Conservation (phyloP, 1,140 invertebrate genomes). For the Drosophila insularis region DNA sequence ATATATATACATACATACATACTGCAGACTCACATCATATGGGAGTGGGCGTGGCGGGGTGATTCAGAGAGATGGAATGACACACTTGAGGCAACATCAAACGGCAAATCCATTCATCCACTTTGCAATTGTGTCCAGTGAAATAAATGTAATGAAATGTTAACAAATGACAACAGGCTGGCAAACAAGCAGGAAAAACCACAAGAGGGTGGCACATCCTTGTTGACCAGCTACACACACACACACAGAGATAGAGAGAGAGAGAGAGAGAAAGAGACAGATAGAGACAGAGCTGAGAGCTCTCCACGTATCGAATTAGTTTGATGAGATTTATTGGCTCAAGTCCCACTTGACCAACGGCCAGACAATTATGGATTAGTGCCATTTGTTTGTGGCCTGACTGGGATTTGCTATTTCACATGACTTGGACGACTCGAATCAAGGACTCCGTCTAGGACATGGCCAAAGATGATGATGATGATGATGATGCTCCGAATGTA, state of each 20-base stretch:
- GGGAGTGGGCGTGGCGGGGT: slow-evolving; percentile 5
- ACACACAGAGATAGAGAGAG: slow-evolving; percentile 10
- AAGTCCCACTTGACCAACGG: slow-evolving; percentile 77
- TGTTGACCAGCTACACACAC: slow-evolving; percentile 24
- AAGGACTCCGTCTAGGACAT: slow-evolving; percentile 1
- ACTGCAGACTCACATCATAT: neutral
- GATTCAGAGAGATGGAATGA: neutral
- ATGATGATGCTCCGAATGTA: slow-evolving; percentile 54
- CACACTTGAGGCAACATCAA: slow-evolving; percentile 64
- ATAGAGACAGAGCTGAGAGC: slow-evolving; percentile 1
- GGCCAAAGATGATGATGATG: slow-evolving; percentile 17
- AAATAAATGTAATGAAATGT: slow-evolving; percentile 82
- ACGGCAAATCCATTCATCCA: slow-evolving; percentile 77
- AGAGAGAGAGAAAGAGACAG: slow-evolving; percentile 7
- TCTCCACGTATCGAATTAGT: slow-evolving; percentile 72
- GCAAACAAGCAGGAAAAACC: slow-evolving; percentile 76
- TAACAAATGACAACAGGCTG: slow-evolving; percentile 81
- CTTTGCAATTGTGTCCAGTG: slow-evolving; percentile 78
- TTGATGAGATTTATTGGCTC: slow-evolving; percentile 81
- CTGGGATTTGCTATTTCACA: slow-evolving; percentile 53
- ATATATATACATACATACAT: slow-evolving; percentile 21
- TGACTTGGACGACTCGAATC: slow-evolving; percentile 41
- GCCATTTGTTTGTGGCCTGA: slow-evolving; percentile 69
- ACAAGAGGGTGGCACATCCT: slow-evolving; percentile 60
- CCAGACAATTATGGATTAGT: slow-evolving; percentile 82